Percentiles rank a stretch among this genome's conserved stretches.
phyloP scores from a whole-genome alignment of 1,140 invertebrate genomes.

The Hirudo medicinalis region DNA sequence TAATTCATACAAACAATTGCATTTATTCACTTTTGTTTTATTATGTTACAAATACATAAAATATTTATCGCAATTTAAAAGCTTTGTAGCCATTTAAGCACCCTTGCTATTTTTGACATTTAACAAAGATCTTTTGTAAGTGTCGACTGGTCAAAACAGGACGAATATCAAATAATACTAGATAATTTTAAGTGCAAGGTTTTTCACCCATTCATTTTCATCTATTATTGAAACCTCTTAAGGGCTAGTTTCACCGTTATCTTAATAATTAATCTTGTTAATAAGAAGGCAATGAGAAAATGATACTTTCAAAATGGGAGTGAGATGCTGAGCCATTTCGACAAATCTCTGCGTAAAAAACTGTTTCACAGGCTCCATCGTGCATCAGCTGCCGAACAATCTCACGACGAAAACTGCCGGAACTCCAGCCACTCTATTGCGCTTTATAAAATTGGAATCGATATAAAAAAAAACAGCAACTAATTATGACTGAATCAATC shows the following conservation, averaged over 20 bases:
- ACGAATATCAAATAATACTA: too few species aligned
- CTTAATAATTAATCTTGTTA: background rate
- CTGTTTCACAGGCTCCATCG: slow-evolving; percentile 1
- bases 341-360: slow-evolving; percentile 1
- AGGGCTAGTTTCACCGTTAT: too few species aligned
- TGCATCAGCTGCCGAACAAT: background rate
- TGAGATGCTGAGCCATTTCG: slow-evolving; percentile 1
- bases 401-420: background rate
- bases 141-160: too few species aligned
- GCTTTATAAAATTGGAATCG: slow-evolving; percentile 2
- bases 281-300: background rate
- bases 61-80: too few species aligned
- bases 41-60: too few species aligned
- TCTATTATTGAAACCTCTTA: too few species aligned
- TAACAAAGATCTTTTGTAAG: too few species aligned
- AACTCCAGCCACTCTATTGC: background rate
- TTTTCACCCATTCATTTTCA: too few species aligned
- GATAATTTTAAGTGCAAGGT: too few species aligned
- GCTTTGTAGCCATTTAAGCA: too few species aligned
- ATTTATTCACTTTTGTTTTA: too few species aligned
- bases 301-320: slow-evolving; percentile 9
- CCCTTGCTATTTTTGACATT: too few species aligned
- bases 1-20: background rate
- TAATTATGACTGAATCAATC: slow-evolving; percentile 7
- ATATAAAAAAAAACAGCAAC: slow-evolving; percentile 16